Evolutionary conservation across 2,888 invertebrate species (phyloP), one percentile per base, ranked within the genome.

Genomic region (Parochlus steinenii): DNA sequence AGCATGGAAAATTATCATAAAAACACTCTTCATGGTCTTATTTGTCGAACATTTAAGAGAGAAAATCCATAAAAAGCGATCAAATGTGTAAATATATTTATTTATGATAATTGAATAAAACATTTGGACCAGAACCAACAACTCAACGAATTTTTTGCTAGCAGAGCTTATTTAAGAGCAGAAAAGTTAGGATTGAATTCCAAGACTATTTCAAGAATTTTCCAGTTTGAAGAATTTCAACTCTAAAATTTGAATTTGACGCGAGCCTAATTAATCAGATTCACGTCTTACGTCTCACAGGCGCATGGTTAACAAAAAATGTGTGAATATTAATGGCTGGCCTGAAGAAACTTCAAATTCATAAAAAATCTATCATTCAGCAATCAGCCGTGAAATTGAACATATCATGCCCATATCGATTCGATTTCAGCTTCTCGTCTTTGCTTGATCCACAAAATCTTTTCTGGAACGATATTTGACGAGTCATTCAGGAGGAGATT

Each of bases 381-480:
- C 36, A 30, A 36, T 36, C 36, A 29, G 29, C 19, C 30, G 17
- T 36, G 36, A 36, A 36, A 36, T 36, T 36, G 36, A 36, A 36
- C 22, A 22, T 7, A 6, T 8, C 6, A 10, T 22, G 22, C 6
- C 22, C 7, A 22, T 7, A 22, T 7, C 6, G 10, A 6, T 22
- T 22, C 7, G 6, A 22, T 22, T 7, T 6, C 10, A 22, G 10
- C 10, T 22, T 22, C 10, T 22, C 10, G 6, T 22, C 10, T 8
- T 7, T 8, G 10, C 22, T 7, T 22, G n/a, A n/a, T n/a, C n/a
- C n/a, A n/a, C n/a, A n/a, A n/a, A n/a, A n/a, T 26, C 6, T n/a
- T 12, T 8, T 26, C 12, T 12, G 12, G 26, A 26, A 26, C 14
- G 6, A 8, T 22, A 17, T 12, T n/a, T 28, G 30, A 17, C 12